A percentile compares a stretch with the other conserved stretches of the same genome.
Evolutionary conservation across 2,797 vertebrate species (phyloP).

Genomic region (Macroramphosus scolopax): DNA sequence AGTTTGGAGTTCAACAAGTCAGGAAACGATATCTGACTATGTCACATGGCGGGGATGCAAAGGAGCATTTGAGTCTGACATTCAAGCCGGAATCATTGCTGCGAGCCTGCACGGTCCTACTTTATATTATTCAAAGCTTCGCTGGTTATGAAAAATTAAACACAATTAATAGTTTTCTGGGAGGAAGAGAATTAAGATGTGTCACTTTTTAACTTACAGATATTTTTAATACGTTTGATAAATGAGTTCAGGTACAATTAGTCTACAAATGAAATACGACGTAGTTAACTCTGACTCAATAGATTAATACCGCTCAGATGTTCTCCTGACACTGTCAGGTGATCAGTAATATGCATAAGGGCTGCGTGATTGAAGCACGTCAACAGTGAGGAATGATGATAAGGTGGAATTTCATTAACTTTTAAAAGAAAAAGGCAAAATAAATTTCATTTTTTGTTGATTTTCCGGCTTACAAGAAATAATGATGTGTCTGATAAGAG

Average conservation of each 20-base stretch:
- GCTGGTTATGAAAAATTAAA: slow-evolving; percentile 43
- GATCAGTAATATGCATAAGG: no score
- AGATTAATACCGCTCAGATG: neutral
- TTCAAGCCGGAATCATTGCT: slow-evolving; percentile 62
- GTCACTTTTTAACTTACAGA: slow-evolving; percentile 28
- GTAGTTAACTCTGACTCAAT: neutral
- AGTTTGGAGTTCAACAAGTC: slow-evolving; percentile 68
- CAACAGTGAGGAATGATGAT: no score
- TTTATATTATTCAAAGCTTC: slow-evolving; percentile 53
- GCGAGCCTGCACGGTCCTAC: slow-evolving; percentile 47
- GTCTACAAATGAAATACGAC: slow-evolving; percentile 9
- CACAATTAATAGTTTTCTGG: slow-evolving; percentile 2
- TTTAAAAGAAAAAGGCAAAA: no score
- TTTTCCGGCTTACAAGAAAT: no score
- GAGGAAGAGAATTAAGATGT: slow-evolving; percentile 22
- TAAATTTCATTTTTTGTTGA: no score
- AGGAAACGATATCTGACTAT: slow-evolving; percentile 64
- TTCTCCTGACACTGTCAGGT: no score
- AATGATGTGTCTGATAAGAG: no score
- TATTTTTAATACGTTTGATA: no score
- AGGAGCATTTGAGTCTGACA: slow-evolving; percentile 60
- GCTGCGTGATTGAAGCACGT: no score
- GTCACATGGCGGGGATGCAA: slow-evolving; percentile 67
- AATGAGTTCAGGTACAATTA: slow-evolving; percentile 7
- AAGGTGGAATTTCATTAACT: no score